Base-by-base conservation (phyloP, 2,797 vertebrate genomes). In the Sebastes steindachneri region DNA sequence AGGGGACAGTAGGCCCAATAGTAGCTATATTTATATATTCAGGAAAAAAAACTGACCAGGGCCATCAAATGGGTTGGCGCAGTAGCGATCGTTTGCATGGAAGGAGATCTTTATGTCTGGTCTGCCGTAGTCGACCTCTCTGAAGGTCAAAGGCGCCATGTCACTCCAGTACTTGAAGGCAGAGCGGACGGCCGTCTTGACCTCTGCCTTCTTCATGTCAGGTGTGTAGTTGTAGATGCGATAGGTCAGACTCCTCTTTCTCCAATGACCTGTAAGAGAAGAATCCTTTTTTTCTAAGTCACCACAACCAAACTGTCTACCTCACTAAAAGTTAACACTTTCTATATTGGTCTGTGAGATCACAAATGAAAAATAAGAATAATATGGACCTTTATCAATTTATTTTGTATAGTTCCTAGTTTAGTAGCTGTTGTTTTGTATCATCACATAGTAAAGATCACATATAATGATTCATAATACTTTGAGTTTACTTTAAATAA, bases 101-200 rank as follows among this genome's bases (percentile, higher is more conserved):
- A 98, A 98, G 33, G 95, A 95, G 86, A 98, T 96, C 68, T 86
- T 95, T 75, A 98, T 97, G 89, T 98, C 97, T 1, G 96, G 95
- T 73, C 93, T 84, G 75, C 96, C 96, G 5, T 92, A 91, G 35
- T 81, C 45, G 19, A 97, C 89, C 86, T 98, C 97, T 71, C 83
- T 95, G 90, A 98, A 98, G 82, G 79, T 96, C 90, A 98, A 82
- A 0, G 92, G 89, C 0, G 96, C 78, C 86, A 96, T 95, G 0
- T 94, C 93, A 6, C 95, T 97, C 97, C 97, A 98, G 90, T 97
- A 97, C 65, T 91, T 94, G 80, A 98, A 97, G 64, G 96, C 97
- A 4, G 93, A 85, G n/a, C 86, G 89, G 64, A 98, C 84, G 59
- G 97, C 97, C 2, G 45, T 66, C 63, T 84, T 90, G 19, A 96